phyloP scores from a whole-genome alignment of 2,888 invertebrate species.

The Conomelus anceps region DNA sequence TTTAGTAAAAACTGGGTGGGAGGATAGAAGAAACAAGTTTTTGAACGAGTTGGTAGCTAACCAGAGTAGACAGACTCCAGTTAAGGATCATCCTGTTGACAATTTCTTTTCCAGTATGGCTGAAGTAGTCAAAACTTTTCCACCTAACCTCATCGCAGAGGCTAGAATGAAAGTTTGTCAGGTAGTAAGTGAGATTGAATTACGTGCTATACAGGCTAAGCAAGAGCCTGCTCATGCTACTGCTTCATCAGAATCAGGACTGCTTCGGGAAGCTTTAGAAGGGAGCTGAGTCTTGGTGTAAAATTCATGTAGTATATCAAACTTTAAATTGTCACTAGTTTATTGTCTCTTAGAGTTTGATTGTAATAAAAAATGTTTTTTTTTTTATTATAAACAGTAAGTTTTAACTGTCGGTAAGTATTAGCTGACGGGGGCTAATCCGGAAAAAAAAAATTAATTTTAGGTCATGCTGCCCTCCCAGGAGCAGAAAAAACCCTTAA shows the following conservation, averaged over 20 bases:
- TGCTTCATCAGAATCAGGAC: not conserved
- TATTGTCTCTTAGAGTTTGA: too few species aligned
- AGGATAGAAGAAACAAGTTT: not conserved
- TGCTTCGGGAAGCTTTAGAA: too few species aligned
- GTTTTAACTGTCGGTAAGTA: too few species aligned
- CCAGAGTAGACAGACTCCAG: not conserved
- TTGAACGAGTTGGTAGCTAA: not conserved
- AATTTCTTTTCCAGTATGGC: constrained; percentile 11
- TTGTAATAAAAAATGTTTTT: too few species aligned
- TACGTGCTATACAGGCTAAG: not conserved
- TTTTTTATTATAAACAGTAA: too few species aligned
- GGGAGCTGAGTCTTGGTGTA: too few species aligned
- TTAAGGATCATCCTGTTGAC: not conserved
- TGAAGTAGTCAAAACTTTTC: constrained; percentile 1
- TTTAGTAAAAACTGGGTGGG: not conserved
- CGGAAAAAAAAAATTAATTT: too few species aligned
- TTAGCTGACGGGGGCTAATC: too few species aligned
- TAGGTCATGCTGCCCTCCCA: too few species aligned
- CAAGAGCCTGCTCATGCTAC: not conserved
- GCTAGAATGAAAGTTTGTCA: constrained; percentile 8
- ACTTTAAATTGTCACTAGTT: too few species aligned
- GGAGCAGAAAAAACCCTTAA: too few species aligned
- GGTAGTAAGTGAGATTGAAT: constrained; percentile 2
- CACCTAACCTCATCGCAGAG: constrained; percentile 4
- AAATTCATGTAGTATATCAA: too few species aligned